Percentiles rank a stretch among this genome's conserved stretches.
Conservation (phyloP, 2,888 invertebrate species). For the Lasius fuliginosus region DNA sequence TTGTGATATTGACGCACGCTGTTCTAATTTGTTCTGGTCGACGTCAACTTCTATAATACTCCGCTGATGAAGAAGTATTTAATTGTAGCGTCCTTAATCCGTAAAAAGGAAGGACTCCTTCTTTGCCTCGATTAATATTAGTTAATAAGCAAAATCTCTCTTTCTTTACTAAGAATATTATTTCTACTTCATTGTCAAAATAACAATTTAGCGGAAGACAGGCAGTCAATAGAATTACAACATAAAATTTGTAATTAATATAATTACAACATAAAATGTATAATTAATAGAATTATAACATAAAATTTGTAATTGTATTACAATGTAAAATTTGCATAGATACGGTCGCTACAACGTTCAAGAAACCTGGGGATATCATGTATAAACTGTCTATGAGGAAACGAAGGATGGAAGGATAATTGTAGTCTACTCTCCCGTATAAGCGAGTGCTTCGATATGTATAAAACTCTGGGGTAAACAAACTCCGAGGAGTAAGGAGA, state of each 20-base stretch:
- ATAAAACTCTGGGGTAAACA: conserved; percentile 62
- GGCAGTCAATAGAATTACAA: conserved; percentile 23
- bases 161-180: conserved; percentile 15
- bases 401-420: not conserved
- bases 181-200: not conserved
- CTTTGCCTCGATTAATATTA: conserved; percentile 23
- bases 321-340: not conserved
- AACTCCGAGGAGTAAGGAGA: conserved; percentile 7
- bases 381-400: not conserved
- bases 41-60: conserved; percentile 31
- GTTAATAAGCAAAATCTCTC: conserved; percentile 25
- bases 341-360: not conserved
- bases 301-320: too few species aligned
- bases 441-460: conserved; percentile 59
- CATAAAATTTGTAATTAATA: not conserved
- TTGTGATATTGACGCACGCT: not conserved
- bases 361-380: not conserved
- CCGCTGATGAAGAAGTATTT: conserved; percentile 77
- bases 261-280: not conserved
- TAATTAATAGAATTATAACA: conserved; percentile 18
- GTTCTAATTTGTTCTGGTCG: conserved; percentile 19
- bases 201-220: not conserved
- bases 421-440: not conserved
- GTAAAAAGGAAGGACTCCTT: conserved; percentile 5
- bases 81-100: conserved; percentile 70